These are phyloP conservation scores for Quadroppia sp. DNA, from an alignment of 2,888 invertebrate species.

Conservation along the genomic window DNA sequence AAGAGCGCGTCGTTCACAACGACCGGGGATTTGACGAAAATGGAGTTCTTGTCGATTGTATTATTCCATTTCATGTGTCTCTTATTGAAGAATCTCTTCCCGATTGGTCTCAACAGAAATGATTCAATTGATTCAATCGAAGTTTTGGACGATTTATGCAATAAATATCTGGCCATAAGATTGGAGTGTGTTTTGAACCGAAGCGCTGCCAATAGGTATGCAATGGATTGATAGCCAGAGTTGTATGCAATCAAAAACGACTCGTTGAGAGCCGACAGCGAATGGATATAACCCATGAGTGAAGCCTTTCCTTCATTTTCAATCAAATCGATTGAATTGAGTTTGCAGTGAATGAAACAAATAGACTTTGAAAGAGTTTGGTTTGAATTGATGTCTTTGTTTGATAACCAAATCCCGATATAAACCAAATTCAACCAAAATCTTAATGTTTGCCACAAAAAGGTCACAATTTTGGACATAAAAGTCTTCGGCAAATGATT, in stretches of 20 bases:
- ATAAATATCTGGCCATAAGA: conserved; percentile 42
- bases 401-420: conserved; percentile 23
- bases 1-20: conserved; percentile 30
- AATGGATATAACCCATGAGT: conserved; percentile 39
- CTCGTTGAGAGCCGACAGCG: conserved; percentile 43
- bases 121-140: background rate
- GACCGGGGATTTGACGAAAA: conserved; percentile 37
- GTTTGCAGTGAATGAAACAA: conserved; percentile 43
- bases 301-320: conserved; percentile 39
- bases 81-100: conserved; percentile 42
- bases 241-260: conserved; percentile 8
- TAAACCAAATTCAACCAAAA: conserved; percentile 39
- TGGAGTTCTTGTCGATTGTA: conserved; percentile 40
- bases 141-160: conserved; percentile 34
- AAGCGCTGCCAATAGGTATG: conserved; percentile 40
- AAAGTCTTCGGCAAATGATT: background rate
- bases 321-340: conserved; percentile 42
- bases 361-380: background rate
- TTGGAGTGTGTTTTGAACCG: conserved; percentile 40
- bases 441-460: conserved; percentile 35
- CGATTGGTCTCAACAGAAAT: conserved; percentile 41
- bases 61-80: conserved; percentile 42
- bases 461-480: conserved; percentile 18
- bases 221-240: conserved; percentile 28
- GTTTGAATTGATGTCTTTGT: background rate